phyloP scores from a whole-genome alignment of 1,140 invertebrate genomes.

The Homarus americanus region DNA sequence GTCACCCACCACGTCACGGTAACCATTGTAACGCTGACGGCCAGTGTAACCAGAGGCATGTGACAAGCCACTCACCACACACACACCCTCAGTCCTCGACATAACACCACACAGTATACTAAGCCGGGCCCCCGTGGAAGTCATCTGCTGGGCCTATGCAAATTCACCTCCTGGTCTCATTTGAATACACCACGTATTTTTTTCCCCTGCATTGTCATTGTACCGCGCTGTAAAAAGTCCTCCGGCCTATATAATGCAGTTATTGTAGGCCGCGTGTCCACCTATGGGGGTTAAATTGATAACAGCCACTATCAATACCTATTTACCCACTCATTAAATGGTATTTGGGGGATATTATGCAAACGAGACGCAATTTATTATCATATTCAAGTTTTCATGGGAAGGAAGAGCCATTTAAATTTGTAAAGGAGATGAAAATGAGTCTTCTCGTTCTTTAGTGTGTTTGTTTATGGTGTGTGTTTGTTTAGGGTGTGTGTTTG shows the following conservation, averaged over 20 bases:
- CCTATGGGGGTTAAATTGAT: not conserved
- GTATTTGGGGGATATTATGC: conserved; percentile 27
- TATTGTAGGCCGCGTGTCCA: conserved; percentile 14
- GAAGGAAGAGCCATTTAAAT: not conserved
- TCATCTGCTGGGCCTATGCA: conserved; percentile 50
- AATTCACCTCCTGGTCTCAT: conserved; percentile 20
- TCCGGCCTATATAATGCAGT: conserved; percentile 33
- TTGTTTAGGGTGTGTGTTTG: too few relatives aligned
- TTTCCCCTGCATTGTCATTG: conserved; percentile 42
- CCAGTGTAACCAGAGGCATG: too few relatives aligned
- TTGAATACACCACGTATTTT: not conserved
- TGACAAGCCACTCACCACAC: too few relatives aligned
- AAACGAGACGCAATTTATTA: conserved; percentile 20
- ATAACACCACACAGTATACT: too few relatives aligned
- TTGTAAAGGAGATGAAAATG: not conserved
- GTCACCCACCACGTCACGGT: too few relatives aligned
- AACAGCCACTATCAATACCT: not conserved
- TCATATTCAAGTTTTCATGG: conserved; percentile 24
- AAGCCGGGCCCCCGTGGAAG: conserved; percentile 12
- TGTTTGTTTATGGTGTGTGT: not conserved
- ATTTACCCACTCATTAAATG: conserved; percentile 40
- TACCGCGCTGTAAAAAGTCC: not conserved
- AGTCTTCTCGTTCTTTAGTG: not conserved
- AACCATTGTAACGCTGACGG: too few relatives aligned
- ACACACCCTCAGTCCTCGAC: not conserved